These are phyloP conservation scores for Misgurnus mizolepis DNA, from an alignment of 2,113 vertebrate genomes.

Conservation along the genomic window DNA sequence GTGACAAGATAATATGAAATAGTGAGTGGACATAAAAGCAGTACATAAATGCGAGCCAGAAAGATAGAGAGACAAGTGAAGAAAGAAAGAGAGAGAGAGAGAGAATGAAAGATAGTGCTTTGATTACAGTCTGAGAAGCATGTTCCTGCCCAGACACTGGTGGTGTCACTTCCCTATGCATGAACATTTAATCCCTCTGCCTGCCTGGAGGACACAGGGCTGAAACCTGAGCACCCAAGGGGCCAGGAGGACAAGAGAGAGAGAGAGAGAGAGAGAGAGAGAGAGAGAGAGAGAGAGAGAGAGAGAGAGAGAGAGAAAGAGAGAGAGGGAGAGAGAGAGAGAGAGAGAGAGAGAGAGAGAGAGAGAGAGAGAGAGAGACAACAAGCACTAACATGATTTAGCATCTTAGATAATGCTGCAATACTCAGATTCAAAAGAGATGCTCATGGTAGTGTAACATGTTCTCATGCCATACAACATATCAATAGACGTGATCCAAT, in stretches of 20 bases:
- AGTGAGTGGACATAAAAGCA: conserved; percentile 29
- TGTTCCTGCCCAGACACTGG: conserved; percentile 64
- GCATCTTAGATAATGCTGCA: conserved; percentile 45
- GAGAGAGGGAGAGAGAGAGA: too few species aligned
- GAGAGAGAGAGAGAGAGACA: not conserved
- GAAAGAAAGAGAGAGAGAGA: conserved; percentile 39
- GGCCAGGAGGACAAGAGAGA: conserved; percentile 54
- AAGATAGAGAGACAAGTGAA: conserved; percentile 28
- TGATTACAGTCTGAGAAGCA: conserved; percentile 63
- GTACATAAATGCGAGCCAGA: not conserved
- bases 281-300: too few species aligned
- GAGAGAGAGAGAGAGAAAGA: too few species aligned
- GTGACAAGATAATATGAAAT: conserved; percentile 55
- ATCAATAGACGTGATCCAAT: not conserved
- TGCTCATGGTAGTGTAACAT: not conserved
- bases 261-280: too few species aligned
- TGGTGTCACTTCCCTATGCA: conserved; percentile 60
- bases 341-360: conserved; percentile 22
- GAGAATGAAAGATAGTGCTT: conserved; percentile 71
- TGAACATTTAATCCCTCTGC: conserved; percentile 60
- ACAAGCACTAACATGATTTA: conserved; percentile 53
- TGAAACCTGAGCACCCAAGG: conserved; percentile 54
- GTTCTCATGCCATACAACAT: not conserved
- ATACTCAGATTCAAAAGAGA: not conserved
- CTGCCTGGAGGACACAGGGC: conserved; percentile 55